Conservation (phyloP, 2,797 vertebrate species). For the Telmatherina bonti region DNA sequence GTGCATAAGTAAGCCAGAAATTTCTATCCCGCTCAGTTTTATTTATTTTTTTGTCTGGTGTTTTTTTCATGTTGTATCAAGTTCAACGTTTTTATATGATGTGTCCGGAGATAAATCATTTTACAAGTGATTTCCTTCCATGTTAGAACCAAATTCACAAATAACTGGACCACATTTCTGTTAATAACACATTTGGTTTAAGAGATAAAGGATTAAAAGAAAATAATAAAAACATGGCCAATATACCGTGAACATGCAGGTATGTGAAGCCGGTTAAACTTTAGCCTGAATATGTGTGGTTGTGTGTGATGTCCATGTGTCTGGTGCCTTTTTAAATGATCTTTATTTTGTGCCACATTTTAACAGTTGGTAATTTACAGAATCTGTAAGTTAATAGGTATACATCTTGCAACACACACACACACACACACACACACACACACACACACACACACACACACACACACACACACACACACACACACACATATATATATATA, state of each 20-base stretch:
- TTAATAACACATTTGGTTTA: constrained; percentile 65
- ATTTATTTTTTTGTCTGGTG: constrained; percentile 37
- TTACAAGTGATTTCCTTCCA: constrained; percentile 89
- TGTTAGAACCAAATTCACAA: constrained; percentile 62
- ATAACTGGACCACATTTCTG: constrained; percentile 73
- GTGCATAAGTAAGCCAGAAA: constrained; percentile 73
- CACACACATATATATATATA: too few relatives aligned
- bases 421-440: too few relatives aligned
- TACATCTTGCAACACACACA: constrained; percentile 31
- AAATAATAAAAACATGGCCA: constrained; percentile 81
- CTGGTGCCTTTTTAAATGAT: constrained; percentile 59
- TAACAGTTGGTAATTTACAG: constrained; percentile 37
- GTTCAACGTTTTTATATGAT: constrained; percentile 73
- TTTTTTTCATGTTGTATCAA: constrained; percentile 57
- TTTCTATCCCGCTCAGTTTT: constrained; percentile 69
- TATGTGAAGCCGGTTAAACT: constrained; percentile 83
- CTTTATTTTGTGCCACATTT: constrained; percentile 50
- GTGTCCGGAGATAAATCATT: constrained; percentile 85
- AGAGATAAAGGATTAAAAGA: constrained; percentile 69
- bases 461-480: too few relatives aligned
- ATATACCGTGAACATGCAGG: constrained; percentile 80
- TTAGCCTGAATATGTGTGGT: constrained; percentile 72
- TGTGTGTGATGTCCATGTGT: constrained; percentile 77
- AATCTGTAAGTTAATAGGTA: constrained; percentile 36
- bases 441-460: too few relatives aligned